phyloP scores from a whole-genome alignment of 2,888 invertebrate species.

The Imbricaverruca yamaguchii region DNA sequence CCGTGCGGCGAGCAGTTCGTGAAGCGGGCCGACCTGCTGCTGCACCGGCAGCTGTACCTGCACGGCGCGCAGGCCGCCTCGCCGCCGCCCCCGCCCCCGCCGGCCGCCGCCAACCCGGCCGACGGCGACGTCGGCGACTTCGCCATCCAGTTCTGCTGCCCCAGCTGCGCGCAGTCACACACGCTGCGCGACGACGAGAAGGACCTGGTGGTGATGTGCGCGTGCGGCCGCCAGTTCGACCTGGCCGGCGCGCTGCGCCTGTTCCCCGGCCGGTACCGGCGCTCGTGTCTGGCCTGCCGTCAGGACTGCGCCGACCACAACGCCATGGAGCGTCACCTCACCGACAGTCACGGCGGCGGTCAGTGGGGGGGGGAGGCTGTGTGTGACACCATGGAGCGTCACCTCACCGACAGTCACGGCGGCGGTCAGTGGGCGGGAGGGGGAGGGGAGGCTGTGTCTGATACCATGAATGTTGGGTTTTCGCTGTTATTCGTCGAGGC shows the following conservation, averaged over 20 bases:
- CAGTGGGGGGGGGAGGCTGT: not conserved
- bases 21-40: constrained; percentile 1
- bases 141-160: constrained; percentile 9
- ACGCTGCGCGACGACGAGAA: not conserved
- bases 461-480: no score
- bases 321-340: not conserved
- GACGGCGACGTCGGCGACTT: not conserved
- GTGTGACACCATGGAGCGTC: no score
- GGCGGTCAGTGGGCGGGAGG: no score
- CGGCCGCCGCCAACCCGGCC: not conserved
- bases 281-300: not conserved
- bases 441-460: no score
- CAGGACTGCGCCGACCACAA: not conserved
- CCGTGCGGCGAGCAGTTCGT: constrained; percentile 16
- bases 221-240: not conserved
- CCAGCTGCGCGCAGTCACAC: not conserved
- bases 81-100: constrained; percentile 11
- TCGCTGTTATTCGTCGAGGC: no score
- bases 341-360: not conserved
- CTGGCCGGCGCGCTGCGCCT: not conserved
- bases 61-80: constrained; percentile 4
- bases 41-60: constrained; percentile 19
- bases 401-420: no score
- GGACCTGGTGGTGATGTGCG: not conserved
- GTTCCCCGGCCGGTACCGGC: not conserved